Evolutionary conservation across 2,888 invertebrate genomes (phyloP).

Genomic region (Pyrochroa serraticornis): DNA sequence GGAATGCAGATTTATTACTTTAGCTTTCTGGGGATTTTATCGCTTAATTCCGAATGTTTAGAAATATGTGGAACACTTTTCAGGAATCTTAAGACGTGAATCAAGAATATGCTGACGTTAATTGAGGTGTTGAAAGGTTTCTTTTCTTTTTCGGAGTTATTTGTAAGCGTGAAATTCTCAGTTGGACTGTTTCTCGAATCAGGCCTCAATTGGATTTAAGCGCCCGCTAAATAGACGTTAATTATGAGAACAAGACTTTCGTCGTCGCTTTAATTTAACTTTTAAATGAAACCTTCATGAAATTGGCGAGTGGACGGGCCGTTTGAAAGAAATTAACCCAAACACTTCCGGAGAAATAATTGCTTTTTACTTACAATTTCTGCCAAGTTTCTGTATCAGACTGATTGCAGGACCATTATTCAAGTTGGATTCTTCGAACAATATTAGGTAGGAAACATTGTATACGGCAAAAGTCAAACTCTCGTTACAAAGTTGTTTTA

Average conservation of each 20-base stretch:
- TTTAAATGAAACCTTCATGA: slow-evolving; percentile 27
- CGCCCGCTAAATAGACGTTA: slow-evolving; percentile 6
- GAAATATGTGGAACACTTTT: too few relatives aligned
- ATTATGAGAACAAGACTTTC: slow-evolving; percentile 23
- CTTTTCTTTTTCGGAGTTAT: too few relatives aligned
- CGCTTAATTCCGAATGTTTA: too few relatives aligned
- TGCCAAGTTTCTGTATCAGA: slow-evolving; percentile 19
- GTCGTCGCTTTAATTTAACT: slow-evolving; percentile 28
- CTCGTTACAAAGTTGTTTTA: not conserved
- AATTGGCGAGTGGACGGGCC: slow-evolving; percentile 21
- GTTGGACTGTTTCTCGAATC: too few relatives aligned
- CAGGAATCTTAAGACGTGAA: too few relatives aligned
- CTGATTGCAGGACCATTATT: slow-evolving; percentile 7
- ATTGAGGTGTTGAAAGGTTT: too few relatives aligned
- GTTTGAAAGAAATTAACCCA: slow-evolving; percentile 26
- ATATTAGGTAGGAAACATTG: too few relatives aligned
- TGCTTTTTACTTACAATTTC: slow-evolving; percentile 18
- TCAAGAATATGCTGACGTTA: too few relatives aligned
- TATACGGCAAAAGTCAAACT: slow-evolving; percentile 1
- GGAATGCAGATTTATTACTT: too few relatives aligned
- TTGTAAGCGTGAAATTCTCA: too few relatives aligned
- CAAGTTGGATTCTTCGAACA: too few relatives aligned
- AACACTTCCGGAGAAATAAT: slow-evolving; percentile 17
- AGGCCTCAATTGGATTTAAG: slow-evolving; percentile 13
- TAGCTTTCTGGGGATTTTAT: too few relatives aligned